A percentile compares a stretch with the other conserved stretches of the same genome.
Evolutionary conservation across 2,797 vertebrate genomes (phyloP).

Genomic region (Sorex maritimensis): DNA sequence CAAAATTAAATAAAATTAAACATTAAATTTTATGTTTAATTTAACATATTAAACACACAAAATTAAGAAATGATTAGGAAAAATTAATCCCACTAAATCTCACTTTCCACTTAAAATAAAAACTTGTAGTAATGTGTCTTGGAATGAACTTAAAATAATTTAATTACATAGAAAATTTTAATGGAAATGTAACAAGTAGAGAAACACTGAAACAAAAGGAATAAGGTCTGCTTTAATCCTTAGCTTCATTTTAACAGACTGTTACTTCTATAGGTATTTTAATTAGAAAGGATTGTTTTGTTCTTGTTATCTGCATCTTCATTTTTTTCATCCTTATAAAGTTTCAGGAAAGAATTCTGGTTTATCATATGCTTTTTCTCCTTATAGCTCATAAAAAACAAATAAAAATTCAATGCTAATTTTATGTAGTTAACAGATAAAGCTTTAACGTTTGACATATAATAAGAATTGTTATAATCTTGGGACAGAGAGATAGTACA

Average conservation of each 20-base stretch:
- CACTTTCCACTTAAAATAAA: slow-evolving; percentile 3
- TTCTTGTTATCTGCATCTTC: not conserved
- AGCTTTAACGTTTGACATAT: slow-evolving; percentile 40
- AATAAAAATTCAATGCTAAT: slow-evolving; percentile 47
- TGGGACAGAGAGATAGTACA: not conserved
- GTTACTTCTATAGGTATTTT: slow-evolving; percentile 47
- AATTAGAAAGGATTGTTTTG: not conserved
- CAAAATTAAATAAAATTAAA: slow-evolving; percentile 9
- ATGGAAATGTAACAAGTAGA: slow-evolving; percentile 30
- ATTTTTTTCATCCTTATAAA: slow-evolving; percentile 63
- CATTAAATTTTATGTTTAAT: not conserved
- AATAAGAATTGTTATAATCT: slow-evolving; percentile 25
- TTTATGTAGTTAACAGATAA: slow-evolving; percentile 36
- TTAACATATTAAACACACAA: not conserved
- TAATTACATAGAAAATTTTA: slow-evolving; percentile 44
- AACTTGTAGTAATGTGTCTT: not conserved
- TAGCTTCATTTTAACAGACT: slow-evolving; percentile 30
- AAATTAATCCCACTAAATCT: slow-evolving; percentile 16
- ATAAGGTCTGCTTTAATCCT: not conserved
- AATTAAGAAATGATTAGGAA: slow-evolving; percentile 21
- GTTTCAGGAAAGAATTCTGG: slow-evolving; percentile 36
- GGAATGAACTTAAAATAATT: not conserved
- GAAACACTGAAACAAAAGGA: slow-evolving; percentile 19
- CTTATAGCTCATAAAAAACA: not conserved
- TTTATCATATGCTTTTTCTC: not conserved